phyloP scores from a whole-genome alignment of 1,140 invertebrate genomes.

The Zaprionus kolodkinae region DNA sequence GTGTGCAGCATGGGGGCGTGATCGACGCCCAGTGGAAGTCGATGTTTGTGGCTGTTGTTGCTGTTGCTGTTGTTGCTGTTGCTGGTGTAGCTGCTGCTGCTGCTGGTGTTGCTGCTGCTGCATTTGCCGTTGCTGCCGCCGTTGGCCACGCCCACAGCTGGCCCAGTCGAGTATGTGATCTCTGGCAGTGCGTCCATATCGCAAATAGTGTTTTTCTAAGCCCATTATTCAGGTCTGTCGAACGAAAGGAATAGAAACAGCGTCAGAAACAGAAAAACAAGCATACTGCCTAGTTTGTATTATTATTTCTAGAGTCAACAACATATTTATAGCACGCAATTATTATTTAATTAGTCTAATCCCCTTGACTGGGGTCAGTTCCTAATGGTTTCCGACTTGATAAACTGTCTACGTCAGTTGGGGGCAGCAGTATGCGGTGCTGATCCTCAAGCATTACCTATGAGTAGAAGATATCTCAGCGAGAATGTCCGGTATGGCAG shows the following conservation, averaged over 20 bases:
- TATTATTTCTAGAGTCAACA: slow-evolving; percentile 30
- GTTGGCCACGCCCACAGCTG: slow-evolving; percentile 68
- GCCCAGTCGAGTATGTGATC: slow-evolving; percentile 88
- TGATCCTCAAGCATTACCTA: slow-evolving; percentile 1
- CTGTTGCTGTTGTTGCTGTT: slow-evolving; percentile 44
- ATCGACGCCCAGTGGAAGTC: slow-evolving; percentile 53
- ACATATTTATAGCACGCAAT: slow-evolving; percentile 60
- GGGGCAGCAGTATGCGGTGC: background rate
- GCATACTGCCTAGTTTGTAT: slow-evolving; percentile 34
- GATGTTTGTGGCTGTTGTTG: slow-evolving; percentile 50
- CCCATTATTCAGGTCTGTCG: slow-evolving; percentile 85
- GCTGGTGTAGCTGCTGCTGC: slow-evolving; percentile 51
- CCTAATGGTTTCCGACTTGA: slow-evolving; percentile 30
- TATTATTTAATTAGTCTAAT: slow-evolving; percentile 52
- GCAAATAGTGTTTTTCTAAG: slow-evolving; percentile 89
- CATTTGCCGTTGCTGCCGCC: slow-evolving; percentile 21
- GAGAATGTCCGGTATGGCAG: slow-evolving; percentile 37
- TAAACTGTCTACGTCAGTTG: slow-evolving; percentile 7
- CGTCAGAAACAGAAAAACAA: slow-evolving; percentile 40
- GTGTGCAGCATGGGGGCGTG: slow-evolving; percentile 83
- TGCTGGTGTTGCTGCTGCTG: slow-evolving; percentile 48
- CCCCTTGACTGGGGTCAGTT: slow-evolving; percentile 54
- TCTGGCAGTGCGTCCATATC: slow-evolving; percentile 88
- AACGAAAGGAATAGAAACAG: slow-evolving; percentile 29
- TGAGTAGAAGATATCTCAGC: background rate